A percentile compares a stretch with the other conserved stretches of the same genome.
Conservation (phyloP, 2,888 invertebrate genomes). For the Meteorus cinctellus region DNA sequence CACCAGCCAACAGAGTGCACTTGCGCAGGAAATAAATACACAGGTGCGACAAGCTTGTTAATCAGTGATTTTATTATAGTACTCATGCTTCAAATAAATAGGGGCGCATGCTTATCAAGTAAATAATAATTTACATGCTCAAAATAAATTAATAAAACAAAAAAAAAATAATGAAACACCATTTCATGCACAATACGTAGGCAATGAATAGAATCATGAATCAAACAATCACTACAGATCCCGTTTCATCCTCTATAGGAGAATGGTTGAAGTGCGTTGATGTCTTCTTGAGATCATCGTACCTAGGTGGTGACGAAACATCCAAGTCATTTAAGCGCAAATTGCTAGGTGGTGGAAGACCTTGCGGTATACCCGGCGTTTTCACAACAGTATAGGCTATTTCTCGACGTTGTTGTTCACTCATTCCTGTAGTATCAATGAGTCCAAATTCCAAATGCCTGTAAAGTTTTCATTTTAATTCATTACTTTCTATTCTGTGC, state of each 20-base stretch:
- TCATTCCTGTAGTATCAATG: conserved; percentile 92
- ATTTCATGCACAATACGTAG: conserved; percentile 51
- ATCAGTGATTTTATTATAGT: conserved; percentile 71
- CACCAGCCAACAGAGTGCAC: conserved; percentile 35
- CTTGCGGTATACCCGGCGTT: conserved; percentile 76
- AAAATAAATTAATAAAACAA: conserved; percentile 66
- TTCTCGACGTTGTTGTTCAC: conserved; percentile 88
- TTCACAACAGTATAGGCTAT: conserved; percentile 93
- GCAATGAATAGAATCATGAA: conserved; percentile 39
- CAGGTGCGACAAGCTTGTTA: conserved; percentile 69
- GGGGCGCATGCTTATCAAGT: conserved; percentile 64
- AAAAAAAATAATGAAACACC: conserved; percentile 53
- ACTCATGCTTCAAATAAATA: conserved; percentile 71
- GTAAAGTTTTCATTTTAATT: conserved; percentile 49
- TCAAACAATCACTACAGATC: conserved; percentile 73
- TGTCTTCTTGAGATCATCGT: conserved; percentile 73
- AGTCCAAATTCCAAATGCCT: conserved; percentile 91
- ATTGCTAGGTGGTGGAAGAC: conserved; percentile 66
- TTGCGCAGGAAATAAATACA: conserved; percentile 45
- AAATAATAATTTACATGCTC: conserved; percentile 67
- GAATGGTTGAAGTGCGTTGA: conserved; percentile 69
- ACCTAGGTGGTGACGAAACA: conserved; percentile 68
- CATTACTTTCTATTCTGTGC: conserved; percentile 6
- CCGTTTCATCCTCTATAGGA: conserved; percentile 71
- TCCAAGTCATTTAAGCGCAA: conserved; percentile 65